Conservation (phyloP, 1,140 invertebrate species). For the Conopomorpha cramerella region DNA sequence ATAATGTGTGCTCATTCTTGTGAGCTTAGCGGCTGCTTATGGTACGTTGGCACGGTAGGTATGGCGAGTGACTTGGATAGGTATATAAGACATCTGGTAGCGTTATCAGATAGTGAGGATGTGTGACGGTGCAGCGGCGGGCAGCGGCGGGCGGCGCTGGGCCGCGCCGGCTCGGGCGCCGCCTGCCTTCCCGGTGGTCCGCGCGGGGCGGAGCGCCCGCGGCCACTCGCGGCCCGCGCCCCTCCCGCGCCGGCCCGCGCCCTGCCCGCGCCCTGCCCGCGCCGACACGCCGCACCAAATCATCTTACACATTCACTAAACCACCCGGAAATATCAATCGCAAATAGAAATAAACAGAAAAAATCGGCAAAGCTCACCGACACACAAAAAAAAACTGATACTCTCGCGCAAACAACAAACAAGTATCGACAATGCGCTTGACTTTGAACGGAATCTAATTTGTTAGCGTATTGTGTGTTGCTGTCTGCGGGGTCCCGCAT, state of each 20-base stretch:
- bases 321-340: not conserved
- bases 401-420: conserved; percentile 43
- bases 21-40: too few species aligned
- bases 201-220: conserved; percentile 36
- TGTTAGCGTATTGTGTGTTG: conserved; percentile 54
- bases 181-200: conserved; percentile 52
- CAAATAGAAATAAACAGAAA: conserved; percentile 2
- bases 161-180: conserved; percentile 18
- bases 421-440: conserved; percentile 43
- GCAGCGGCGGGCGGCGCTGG: conserved; percentile 8
- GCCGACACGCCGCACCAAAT: not conserved
- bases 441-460: conserved; percentile 58
- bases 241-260: conserved; percentile 10
- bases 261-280: conserved; percentile 1
- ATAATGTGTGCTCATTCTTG: too few species aligned
- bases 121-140: conserved; percentile 5
- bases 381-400: conserved; percentile 39
- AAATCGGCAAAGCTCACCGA: conserved; percentile 32
- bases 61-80: too few species aligned
- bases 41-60: too few species aligned
- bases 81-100: too few species aligned
- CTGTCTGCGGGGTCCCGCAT: conserved; percentile 23
- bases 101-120: conserved; percentile 14
- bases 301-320: not conserved
- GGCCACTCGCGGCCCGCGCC: conserved; percentile 16